Base-by-base conservation (phyloP, 2,113 vertebrate genomes). In the Mirounga angustirostris region DNA sequence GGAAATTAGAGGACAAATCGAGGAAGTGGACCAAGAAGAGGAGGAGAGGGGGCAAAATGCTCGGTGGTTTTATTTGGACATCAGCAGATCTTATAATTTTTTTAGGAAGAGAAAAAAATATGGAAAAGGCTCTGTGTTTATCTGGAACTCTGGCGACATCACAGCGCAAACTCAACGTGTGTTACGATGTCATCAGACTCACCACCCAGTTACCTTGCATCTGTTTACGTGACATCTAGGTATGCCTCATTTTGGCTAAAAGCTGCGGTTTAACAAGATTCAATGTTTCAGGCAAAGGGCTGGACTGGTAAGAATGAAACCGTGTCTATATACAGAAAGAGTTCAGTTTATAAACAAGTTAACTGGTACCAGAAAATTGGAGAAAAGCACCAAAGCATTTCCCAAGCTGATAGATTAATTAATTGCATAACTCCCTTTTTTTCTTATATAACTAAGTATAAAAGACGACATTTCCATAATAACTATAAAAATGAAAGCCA, bases 401-500 rank as follows among this genome's bases (percentile, higher is more conserved):
- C 98, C 99, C 98, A 99, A 99, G 99, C 99, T 98, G 99, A 99
- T 98, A 99, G 98, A 99, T 98, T 50, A 78, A 99, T 98, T 99
- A 99, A 99, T 99, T 99, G 99, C 98, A 99, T 99, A 99, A 99
- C 98, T 99, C 99, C 99, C 99, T 99, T 99, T 99, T 97, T 98
- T 98, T 95, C 98, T 98, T 97, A 97, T 98, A 99, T 98, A 98
- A 98, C 98, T 99, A 99, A 98, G 99, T 99, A 99, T 99, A 99
- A 99, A 99, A 99, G 98, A 99, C 98, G 98, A 98, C 98, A 97
- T 98, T 99, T 99, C 94, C 98, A 98, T 98, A 98, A 97, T 99
- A 98, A 99, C 98, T 99, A 99, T 99, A 99, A 99, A 99, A 99
- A 99, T 98, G 98, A 99, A 99, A 99, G 99, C 98, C 98, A 99